phyloP scores from a whole-genome alignment of 92 coral and sea anemone species.

The Epizoanthus fatuus region DNA sequence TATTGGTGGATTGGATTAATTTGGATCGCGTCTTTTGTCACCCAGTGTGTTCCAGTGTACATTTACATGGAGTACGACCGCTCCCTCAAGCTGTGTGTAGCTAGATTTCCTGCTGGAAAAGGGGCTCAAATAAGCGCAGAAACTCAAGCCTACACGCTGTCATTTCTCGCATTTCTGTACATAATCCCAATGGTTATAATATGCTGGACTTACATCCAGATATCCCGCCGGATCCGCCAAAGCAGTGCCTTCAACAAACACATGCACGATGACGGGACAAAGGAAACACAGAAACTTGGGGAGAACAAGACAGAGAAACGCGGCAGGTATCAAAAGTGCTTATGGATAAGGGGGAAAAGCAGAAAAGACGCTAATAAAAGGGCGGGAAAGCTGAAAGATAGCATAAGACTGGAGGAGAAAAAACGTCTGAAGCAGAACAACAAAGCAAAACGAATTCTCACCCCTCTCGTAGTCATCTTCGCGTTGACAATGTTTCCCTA shows the following conservation, averaged over 20 bases:
- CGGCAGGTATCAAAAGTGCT: neutral
- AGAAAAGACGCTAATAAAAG: neutral
- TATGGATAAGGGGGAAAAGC: neutral
- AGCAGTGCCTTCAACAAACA: constrained; percentile 33
- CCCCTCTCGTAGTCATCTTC: constrained; percentile 21
- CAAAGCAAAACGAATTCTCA: constrained; percentile 34
- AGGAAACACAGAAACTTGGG: neutral
- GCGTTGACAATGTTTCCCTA: constrained; percentile 17
- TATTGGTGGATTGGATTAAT: neutral
- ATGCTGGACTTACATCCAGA: constrained; percentile 30
- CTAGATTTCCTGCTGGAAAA: neutral
- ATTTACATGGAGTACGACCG: constrained; percentile 13
- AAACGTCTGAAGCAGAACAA: constrained; percentile 34
- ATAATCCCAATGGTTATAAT: constrained; percentile 12
- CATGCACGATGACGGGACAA: constrained; percentile 1
- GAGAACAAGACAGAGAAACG: neutral
- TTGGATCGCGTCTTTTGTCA: constrained; percentile 13
- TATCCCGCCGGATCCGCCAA: constrained; percentile 22
- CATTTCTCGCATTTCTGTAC: constrained; percentile 8
- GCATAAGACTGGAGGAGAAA: constrained; percentile 33
- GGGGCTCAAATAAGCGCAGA: neutral
- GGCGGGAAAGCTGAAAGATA: neutral
- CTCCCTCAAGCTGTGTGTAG: neutral
- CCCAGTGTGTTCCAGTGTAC: constrained; percentile 30
- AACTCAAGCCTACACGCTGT: neutral